Conservation (phyloP, 2,888 invertebrate species). For the Amblyjoppa fuscipennis region DNA sequence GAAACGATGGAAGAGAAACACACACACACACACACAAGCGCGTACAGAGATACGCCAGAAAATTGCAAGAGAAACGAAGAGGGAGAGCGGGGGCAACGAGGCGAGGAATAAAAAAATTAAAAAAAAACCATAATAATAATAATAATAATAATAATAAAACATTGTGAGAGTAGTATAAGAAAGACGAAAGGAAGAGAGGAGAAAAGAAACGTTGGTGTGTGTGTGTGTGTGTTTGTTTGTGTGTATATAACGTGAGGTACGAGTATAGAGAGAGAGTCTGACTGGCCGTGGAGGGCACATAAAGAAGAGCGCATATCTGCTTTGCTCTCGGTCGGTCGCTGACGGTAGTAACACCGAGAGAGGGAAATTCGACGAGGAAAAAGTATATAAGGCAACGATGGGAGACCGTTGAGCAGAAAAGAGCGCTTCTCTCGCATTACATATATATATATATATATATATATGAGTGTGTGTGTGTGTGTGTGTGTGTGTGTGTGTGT, state of each 20-base stretch:
- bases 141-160: background rate
- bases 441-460: background rate
- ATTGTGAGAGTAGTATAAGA: slow-evolving; percentile 25
- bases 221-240: background rate
- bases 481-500: too few relatives aligned
- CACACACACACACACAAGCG: slow-evolving; percentile 1
- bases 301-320: slow-evolving; percentile 62
- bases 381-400: slow-evolving; percentile 50
- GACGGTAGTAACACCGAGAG: slow-evolving; percentile 15
- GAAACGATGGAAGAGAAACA: slow-evolving; percentile 65
- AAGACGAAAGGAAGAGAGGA: slow-evolving; percentile 23
- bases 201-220: slow-evolving; percentile 32
- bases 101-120: slow-evolving; percentile 41
- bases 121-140: too few relatives aligned
- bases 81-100: slow-evolving; percentile 25
- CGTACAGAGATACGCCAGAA: background rate
- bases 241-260: slow-evolving; percentile 36
- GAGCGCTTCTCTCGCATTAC: background rate
- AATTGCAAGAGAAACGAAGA: slow-evolving; percentile 14
- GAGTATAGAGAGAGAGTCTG: slow-evolving; percentile 53
- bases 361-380: slow-evolving; percentile 63
- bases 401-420: slow-evolving; percentile 20
- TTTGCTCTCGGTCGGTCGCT: slow-evolving; percentile 59
- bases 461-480: background rate
- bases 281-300: slow-evolving; percentile 27